Evolutionary conservation across 2,113 vertebrate species (phyloP).

Genomic region (Ammodytes marinus): DNA sequence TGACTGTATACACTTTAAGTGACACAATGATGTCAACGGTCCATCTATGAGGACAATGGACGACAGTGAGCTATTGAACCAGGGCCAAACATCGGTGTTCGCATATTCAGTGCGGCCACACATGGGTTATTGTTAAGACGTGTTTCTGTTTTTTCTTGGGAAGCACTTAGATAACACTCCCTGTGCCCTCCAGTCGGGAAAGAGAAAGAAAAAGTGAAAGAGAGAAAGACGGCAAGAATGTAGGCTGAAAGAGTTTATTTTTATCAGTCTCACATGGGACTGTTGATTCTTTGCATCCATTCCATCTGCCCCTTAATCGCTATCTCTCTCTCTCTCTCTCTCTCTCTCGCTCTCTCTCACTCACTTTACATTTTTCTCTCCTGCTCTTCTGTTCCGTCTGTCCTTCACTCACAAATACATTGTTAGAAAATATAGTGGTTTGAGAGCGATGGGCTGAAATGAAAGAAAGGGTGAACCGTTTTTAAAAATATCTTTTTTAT

Average conservation of each 20-base stretch:
- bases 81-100: slow-evolving; percentile 12
- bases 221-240: slow-evolving; percentile 66
- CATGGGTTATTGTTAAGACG: slow-evolving; percentile 57
- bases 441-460: not conserved
- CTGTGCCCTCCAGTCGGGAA: slow-evolving; percentile 59
- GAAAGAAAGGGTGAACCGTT: not conserved
- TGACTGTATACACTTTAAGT: slow-evolving; percentile 20
- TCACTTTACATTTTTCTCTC: slow-evolving; percentile 24
- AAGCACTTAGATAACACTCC: slow-evolving; percentile 74
- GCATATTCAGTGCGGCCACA: slow-evolving; percentile 23
- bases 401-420: slow-evolving; percentile 28
- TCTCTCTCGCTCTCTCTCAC: slow-evolving; percentile 25
- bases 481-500: not conserved
- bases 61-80: slow-evolving; percentile 25
- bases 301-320: slow-evolving; percentile 65
- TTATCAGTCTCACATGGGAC: slow-evolving; percentile 81
- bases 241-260: slow-evolving; percentile 85
- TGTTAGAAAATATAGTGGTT: slow-evolving; percentile 8
- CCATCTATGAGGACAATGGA: slow-evolving; percentile 20
- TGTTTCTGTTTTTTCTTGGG: slow-evolving; percentile 55
- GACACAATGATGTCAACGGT: slow-evolving; percentile 13
- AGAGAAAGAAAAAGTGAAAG: slow-evolving; percentile 54
- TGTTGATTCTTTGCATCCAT: slow-evolving; percentile 80
- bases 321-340: slow-evolving; percentile 31
- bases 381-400: not conserved